These are phyloP conservation scores for Alectoris magna DNA, from an alignment of 2,797 vertebrate genomes.

Conservation along the genomic window DNA sequence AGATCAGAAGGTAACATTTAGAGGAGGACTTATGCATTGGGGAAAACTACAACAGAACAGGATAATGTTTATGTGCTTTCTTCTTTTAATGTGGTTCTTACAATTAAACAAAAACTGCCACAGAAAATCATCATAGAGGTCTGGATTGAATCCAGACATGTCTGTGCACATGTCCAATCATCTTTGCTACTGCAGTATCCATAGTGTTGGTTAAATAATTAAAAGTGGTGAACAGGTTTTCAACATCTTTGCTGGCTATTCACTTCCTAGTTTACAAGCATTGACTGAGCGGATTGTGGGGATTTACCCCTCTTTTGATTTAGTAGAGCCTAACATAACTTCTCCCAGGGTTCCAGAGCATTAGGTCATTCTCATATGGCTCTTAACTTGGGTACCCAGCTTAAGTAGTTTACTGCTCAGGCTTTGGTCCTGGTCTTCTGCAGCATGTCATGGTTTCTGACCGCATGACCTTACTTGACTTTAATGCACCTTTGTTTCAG, in stretches of 20 bases:
- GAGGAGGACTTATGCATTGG: neutral
- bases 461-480: neutral
- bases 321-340: neutral
- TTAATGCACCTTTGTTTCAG: neutral
- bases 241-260: neutral
- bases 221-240: neutral
- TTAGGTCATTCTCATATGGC: neutral
- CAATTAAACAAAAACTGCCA: conserved; percentile 50
- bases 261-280: neutral
- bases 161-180: neutral
- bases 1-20: conserved; percentile 50
- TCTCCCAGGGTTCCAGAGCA: neutral
- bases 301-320: neutral
- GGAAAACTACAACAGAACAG: conserved; percentile 39
- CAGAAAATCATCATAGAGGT: conserved; percentile 39
- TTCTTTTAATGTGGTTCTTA: conserved; percentile 41
- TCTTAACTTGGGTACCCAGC: neutral
- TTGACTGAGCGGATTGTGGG: neutral
- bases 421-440: neutral
- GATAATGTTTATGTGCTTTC: conserved; percentile 32
- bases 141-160: conserved; percentile 39
- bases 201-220: neutral
- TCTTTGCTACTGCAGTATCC: neutral
- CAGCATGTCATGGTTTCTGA: neutral
- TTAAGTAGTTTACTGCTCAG: neutral